phyloP scores from a whole-genome alignment of 2,113 vertebrate species.

The Catagonus wagneri region DNA sequence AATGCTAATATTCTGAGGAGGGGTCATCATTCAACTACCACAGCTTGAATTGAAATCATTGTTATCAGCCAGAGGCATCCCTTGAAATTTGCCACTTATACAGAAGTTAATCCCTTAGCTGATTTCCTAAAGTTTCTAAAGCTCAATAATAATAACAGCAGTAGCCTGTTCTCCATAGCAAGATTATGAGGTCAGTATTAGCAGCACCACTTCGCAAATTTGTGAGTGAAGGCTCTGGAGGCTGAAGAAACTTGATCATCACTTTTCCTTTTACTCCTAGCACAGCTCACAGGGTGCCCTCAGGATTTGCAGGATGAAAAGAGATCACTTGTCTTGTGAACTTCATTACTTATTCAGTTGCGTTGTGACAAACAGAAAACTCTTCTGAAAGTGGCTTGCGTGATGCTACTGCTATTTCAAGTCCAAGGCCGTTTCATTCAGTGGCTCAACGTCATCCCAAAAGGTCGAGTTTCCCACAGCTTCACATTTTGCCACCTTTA shows the following conservation, averaged over 20 bases:
- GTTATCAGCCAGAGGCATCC: not conserved
- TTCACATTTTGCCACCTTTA: not conserved
- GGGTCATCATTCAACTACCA: not conserved
- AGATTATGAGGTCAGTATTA: not conserved
- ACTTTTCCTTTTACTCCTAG: not conserved
- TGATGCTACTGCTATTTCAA: not conserved
- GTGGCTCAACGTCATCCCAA: not conserved
- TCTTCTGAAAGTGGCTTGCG: not conserved
- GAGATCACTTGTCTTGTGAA: not conserved
- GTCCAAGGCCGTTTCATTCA: not conserved
- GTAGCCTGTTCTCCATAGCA: conserved; percentile 16
- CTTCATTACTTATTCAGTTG: not conserved
- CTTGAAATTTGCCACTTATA: not conserved
- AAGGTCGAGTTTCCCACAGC: not conserved
- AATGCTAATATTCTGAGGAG: not conserved
- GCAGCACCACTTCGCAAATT: not conserved
- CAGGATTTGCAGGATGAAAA: not conserved
- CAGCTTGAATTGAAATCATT: not conserved
- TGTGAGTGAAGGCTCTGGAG: not conserved
- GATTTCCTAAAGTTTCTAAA: not conserved
- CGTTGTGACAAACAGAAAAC: not conserved
- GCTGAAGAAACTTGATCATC: not conserved
- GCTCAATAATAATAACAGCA: conserved; percentile 12
- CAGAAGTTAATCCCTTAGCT: not conserved
- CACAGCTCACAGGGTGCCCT: not conserved